These are phyloP conservation scores for Dasypus novemcinctus DNA, from an alignment of 2,113 vertebrate genomes.

Conservation along the genomic window DNA sequence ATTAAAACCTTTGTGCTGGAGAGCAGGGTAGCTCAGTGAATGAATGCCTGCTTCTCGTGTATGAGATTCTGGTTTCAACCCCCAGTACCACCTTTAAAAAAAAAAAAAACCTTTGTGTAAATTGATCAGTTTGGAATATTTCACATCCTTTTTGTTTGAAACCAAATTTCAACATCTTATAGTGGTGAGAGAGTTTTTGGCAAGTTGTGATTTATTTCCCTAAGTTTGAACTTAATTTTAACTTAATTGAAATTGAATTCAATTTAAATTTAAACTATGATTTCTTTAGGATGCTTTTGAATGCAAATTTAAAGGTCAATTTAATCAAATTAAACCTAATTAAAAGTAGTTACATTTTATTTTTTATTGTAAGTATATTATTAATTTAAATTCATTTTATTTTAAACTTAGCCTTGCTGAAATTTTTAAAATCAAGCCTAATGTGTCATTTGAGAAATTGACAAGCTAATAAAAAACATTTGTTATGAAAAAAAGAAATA, in stretches of 20 bases:
- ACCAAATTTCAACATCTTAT: not conserved
- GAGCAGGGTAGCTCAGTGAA: too few relatives aligned
- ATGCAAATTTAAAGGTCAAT: not conserved
- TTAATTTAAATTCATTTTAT: not conserved
- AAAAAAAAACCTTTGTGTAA: not conserved
- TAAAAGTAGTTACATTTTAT: not conserved
- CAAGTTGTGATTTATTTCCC: not conserved
- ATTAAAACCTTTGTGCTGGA: not conserved
- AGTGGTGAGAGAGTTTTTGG: not conserved
- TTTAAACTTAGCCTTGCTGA: not conserved
- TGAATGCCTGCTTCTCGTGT: too few relatives aligned
- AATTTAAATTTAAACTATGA: not conserved
- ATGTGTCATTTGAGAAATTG: not conserved
- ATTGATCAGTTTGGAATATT: not conserved
- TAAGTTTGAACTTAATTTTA: not conserved
- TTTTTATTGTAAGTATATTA: not conserved
- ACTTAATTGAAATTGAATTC: not conserved
- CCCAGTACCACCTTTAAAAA: too few relatives aligned
- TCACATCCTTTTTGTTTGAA: not conserved
- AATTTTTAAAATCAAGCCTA: not conserved
- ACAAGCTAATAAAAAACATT: not conserved
- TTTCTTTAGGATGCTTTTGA: not conserved
- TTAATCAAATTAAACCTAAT: not conserved
- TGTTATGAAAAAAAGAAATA: not conserved
- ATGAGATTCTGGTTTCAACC: too few relatives aligned